phyloP scores from a whole-genome alignment of 2,888 invertebrate genomes.

The Morinoia aosen region DNA sequence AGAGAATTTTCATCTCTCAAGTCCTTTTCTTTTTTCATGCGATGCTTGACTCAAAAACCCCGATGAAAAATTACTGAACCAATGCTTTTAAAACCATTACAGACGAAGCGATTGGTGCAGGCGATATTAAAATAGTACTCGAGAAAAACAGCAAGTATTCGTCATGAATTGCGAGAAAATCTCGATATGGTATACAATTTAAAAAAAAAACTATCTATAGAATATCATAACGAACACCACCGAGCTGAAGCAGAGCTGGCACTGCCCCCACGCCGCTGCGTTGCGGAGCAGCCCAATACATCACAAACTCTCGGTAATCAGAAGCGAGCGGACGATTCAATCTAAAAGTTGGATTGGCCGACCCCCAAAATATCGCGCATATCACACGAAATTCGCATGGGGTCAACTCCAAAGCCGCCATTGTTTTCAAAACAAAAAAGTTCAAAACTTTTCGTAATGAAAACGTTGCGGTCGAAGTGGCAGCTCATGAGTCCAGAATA shows the following conservation, averaged over 20 bases:
- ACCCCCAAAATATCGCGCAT: not conserved
- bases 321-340: not conserved
- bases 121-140: too few species aligned
- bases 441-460: not conserved
- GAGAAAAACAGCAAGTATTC: too few species aligned
- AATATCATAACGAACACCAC: not conserved
- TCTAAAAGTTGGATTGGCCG: conserved; percentile 2
- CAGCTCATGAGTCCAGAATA: not conserved
- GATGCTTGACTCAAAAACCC: too few species aligned
- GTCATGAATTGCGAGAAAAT: too few species aligned
- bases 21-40: too few species aligned
- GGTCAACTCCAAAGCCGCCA: not conserved
- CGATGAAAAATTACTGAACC: too few species aligned
- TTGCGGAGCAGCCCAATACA: not conserved
- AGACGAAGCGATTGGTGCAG: too few species aligned
- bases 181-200: not conserved
- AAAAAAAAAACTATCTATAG: not conserved
- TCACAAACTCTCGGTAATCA: not conserved
- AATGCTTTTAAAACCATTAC: too few species aligned
- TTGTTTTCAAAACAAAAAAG: not conserved
- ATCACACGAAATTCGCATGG: not conserved
- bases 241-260: not conserved
- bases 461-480: not conserved
- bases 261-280: not conserved
- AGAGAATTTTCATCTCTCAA: too few species aligned